A percentile compares a stretch with the other conserved stretches of the same genome.
Conservation (phyloP, 2,888 invertebrate species). For the Drosophila siamana region DNA sequence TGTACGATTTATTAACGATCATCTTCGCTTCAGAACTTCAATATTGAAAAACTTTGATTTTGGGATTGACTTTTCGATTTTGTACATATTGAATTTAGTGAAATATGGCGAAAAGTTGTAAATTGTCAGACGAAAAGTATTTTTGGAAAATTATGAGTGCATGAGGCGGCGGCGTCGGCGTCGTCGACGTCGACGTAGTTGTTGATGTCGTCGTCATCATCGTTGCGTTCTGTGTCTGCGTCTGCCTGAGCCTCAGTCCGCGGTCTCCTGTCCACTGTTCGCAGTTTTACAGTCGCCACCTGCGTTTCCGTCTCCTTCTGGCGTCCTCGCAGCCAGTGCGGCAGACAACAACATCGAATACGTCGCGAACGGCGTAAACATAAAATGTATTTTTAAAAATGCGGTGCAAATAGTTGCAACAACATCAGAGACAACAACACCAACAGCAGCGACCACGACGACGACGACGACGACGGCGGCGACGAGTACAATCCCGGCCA, state of each 20-base stretch:
- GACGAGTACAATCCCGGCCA: constrained; percentile 59
- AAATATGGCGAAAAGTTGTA: constrained; percentile 66
- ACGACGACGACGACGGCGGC: constrained; percentile 26
- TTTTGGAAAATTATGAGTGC: constrained; percentile 80
- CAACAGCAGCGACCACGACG: constrained; percentile 40
- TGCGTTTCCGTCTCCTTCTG: constrained; percentile 55
- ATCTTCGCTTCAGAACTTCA: neutral
- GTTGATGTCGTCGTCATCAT: neutral
- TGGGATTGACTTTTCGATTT: constrained; percentile 31
- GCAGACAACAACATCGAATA: constrained; percentile 60
- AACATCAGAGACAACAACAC: constrained; percentile 50
- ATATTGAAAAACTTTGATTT: constrained; percentile 8
- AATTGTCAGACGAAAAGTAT: constrained; percentile 70
- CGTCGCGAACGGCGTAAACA: constrained; percentile 76
- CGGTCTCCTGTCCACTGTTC: neutral
- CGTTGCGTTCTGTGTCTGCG: constrained; percentile 23
- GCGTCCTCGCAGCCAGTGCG: constrained; percentile 54
- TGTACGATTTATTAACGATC: constrained; percentile 5
- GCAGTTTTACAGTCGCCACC: constrained; percentile 45
- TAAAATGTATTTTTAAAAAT: constrained; percentile 77
- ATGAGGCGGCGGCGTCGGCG: constrained; percentile 47
- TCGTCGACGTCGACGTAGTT: constrained; percentile 13
- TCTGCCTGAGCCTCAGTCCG: constrained; percentile 45
- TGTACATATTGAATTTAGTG: constrained; percentile 44
- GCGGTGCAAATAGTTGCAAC: constrained; percentile 75